These are phyloP conservation scores for Eristalis tenax DNA, from an alignment of 2,888 invertebrate genomes.

Conservation along the genomic window DNA sequence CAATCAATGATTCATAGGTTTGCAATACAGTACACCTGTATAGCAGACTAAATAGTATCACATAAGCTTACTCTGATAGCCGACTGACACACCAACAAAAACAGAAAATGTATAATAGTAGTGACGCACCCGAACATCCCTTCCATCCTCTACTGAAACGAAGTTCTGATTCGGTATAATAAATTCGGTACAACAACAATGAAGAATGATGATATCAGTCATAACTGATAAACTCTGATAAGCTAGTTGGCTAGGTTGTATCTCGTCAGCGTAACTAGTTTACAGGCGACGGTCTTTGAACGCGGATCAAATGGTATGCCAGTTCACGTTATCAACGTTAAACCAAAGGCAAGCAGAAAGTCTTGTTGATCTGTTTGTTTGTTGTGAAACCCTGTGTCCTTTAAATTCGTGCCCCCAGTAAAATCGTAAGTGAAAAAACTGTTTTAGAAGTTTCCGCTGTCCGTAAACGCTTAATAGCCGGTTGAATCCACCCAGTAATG, in stretches of 20 bases:
- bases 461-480: not conserved
- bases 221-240: slow-evolving; percentile 62
- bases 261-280: slow-evolving; percentile 25
- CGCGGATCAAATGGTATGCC: slow-evolving; percentile 2
- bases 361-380: not conserved
- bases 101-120: not conserved
- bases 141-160: not conserved
- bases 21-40: slow-evolving; percentile 54
- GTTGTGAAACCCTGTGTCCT: not conserved
- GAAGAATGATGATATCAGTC: slow-evolving; percentile 52
- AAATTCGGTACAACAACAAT: slow-evolving; percentile 49
- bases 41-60: slow-evolving; percentile 23
- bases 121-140: slow-evolving; percentile 45
- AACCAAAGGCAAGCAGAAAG: not conserved
- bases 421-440: not conserved
- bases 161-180: slow-evolving; percentile 17
- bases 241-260: slow-evolving; percentile 15
- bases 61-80: slow-evolving; percentile 31
- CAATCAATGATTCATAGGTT: slow-evolving; percentile 64
- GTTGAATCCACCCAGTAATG: not conserved
- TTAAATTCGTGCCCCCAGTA: not conserved
- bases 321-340: not conserved
- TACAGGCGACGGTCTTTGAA: slow-evolving; percentile 29
- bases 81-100: not conserved
- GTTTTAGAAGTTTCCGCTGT: no score